Evolutionary conservation across 92 coral and sea anemone species (phyloP).

Genomic region (Zoanthus sansibaricus): DNA sequence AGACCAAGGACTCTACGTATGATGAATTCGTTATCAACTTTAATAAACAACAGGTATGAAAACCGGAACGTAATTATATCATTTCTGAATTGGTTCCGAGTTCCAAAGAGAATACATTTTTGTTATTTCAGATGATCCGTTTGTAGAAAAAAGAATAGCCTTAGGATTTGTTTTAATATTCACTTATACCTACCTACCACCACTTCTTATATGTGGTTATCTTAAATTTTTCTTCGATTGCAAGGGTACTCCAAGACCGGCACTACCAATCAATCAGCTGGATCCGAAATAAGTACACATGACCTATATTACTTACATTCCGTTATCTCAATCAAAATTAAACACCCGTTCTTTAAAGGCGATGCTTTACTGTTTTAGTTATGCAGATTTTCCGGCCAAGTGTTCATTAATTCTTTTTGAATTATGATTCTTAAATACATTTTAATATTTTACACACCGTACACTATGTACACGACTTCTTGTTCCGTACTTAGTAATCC

Average conservation of each 20-base stretch:
- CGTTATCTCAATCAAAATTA: not conserved
- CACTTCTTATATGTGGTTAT: not conserved
- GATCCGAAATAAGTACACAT: not conserved
- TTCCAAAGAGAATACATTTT: not conserved
- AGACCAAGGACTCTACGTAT: conserved; percentile 95
- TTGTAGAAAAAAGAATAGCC: not conserved
- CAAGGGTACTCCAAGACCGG: not conserved
- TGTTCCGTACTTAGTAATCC: not conserved
- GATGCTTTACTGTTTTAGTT: not conserved
- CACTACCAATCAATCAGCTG: not conserved
- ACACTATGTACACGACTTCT: not conserved
- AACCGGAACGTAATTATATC: not conserved
- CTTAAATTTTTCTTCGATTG: not conserved
- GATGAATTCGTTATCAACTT: conserved; percentile 96
- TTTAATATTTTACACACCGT: not conserved
- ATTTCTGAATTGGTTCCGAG: conserved; percentile 6
- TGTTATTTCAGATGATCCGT: conserved; percentile 7
- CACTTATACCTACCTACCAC: not conserved
- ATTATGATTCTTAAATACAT: too few species aligned
- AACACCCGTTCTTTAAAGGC: not conserved
- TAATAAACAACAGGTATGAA: conserved; percentile 96
- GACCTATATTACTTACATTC: not conserved
- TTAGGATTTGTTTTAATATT: not conserved
- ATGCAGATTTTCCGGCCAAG: not conserved
- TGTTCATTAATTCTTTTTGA: too few species aligned